Conservation (phyloP, 2,888 invertebrate species). For the Hirtodrosophila histrioides region DNA sequence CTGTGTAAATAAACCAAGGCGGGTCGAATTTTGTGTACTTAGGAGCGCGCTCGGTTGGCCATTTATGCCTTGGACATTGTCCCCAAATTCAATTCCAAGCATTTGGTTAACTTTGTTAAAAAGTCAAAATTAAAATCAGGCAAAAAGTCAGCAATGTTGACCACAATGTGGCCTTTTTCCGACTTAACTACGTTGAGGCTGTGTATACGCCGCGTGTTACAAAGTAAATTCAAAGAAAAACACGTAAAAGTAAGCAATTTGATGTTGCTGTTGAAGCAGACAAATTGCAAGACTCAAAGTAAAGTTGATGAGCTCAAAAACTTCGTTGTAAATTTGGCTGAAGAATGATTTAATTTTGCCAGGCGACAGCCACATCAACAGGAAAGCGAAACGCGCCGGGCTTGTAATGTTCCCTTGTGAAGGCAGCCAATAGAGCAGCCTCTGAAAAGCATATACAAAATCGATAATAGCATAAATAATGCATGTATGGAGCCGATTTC, state of each 20-base stretch:
- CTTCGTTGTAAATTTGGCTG: constrained; percentile 61
- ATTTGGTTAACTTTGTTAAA: constrained; percentile 76
- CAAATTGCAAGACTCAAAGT: constrained; percentile 73
- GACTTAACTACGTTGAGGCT: constrained; percentile 57
- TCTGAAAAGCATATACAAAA: constrained; percentile 64
- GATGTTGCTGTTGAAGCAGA: constrained; percentile 33
- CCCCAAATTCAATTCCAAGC: constrained; percentile 72
- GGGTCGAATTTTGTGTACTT: constrained; percentile 63
- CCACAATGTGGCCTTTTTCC: constrained; percentile 58
- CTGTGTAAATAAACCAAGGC: constrained; percentile 64
- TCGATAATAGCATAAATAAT: constrained; percentile 79
- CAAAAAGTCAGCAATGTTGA: constrained; percentile 45
- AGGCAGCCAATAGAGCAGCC: constrained; percentile 17
- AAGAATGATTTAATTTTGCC: constrained; percentile 76
- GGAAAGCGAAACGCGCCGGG: background rate
- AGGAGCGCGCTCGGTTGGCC: constrained; percentile 56
- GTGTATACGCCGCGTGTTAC: constrained; percentile 54
- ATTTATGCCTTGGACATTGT: constrained; percentile 66
- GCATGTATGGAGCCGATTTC: constrained; percentile 49
- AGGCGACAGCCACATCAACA: constrained; percentile 11
- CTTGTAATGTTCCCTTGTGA: constrained; percentile 18
- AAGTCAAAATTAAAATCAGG: constrained; percentile 77
- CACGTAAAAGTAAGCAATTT: constrained; percentile 37
- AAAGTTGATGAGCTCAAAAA: constrained; percentile 70
- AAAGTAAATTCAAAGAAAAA: constrained; percentile 45